Conservation (phyloP, 2,888 invertebrate genomes). For the Alsophila aescularia region DNA sequence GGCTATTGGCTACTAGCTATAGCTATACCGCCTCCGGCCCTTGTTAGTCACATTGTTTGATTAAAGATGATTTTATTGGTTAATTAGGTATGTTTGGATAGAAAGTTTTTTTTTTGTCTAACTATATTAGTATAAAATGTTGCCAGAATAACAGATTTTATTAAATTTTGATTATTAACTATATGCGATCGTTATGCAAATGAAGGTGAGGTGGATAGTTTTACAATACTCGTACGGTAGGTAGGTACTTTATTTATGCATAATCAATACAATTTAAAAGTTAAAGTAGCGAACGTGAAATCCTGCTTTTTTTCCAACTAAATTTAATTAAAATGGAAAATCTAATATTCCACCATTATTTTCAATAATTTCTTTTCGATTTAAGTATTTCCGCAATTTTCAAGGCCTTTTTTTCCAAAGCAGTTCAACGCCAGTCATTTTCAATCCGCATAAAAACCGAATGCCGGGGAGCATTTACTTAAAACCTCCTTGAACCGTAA, state of each 20-base stretch:
- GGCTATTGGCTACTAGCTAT: conserved; percentile 13
- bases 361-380: conserved; percentile 11
- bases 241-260: no score
- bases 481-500: conserved; percentile 46
- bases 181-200: no score
- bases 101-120: conserved; percentile 15
- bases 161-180: no score
- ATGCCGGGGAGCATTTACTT: conserved; percentile 14
- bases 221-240: no score
- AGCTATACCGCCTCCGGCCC: background rate
- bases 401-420: conserved; percentile 9
- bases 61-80: conserved; percentile 7
- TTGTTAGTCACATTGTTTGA: conserved; percentile 14
- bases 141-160: no score
- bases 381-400: conserved; percentile 13
- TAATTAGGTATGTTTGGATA: conserved; percentile 4
- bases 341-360: background rate
- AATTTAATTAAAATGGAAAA: no score
- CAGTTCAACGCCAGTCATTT: conserved; percentile 17
- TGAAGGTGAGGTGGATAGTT: no score
- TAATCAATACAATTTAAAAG: no score
- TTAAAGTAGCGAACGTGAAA: no score
- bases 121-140: no score
- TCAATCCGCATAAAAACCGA: conserved; percentile 18
- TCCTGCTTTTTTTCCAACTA: no score